phyloP scores from a whole-genome alignment of 2,797 vertebrate species.

The Serranus cabrilla region DNA sequence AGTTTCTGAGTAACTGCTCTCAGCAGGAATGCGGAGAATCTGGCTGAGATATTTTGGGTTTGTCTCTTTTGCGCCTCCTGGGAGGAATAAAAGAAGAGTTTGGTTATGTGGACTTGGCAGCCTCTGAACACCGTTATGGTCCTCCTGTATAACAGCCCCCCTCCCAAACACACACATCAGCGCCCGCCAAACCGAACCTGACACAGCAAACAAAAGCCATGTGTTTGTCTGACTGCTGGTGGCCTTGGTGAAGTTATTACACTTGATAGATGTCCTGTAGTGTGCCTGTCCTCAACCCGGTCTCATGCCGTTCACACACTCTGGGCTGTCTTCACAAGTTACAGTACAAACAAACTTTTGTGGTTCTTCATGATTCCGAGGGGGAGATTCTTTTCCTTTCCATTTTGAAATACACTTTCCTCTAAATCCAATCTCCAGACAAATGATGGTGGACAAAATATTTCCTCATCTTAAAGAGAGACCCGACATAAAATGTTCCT shows the following conservation, averaged over 20 bases:
- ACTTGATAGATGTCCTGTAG: constrained; percentile 17
- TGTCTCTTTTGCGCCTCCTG: constrained; percentile 43
- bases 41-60: constrained; percentile 59
- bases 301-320: constrained; percentile 4
- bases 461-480: not conserved
- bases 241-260: constrained; percentile 8
- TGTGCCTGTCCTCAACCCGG: constrained; percentile 2
- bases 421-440: not conserved
- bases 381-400: not conserved
- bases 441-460: not conserved
- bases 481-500: not conserved
- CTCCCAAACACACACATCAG: constrained; percentile 2
- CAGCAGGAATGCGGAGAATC: constrained; percentile 71
- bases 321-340: constrained; percentile 6
- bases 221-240: constrained; percentile 26
- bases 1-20: constrained; percentile 16
- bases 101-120: constrained; percentile 40
- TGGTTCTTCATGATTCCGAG: not conserved
- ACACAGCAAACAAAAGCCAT: constrained; percentile 40
- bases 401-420: not conserved
- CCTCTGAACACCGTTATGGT: constrained; percentile 11
- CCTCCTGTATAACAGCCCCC: not conserved
- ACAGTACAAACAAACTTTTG: constrained; percentile 16
- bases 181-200: constrained; percentile 2
- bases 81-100: constrained; percentile 44